Evolutionary conservation across 2,113 vertebrate species (phyloP).

Genomic region (Malaclemys terrapin): DNA sequence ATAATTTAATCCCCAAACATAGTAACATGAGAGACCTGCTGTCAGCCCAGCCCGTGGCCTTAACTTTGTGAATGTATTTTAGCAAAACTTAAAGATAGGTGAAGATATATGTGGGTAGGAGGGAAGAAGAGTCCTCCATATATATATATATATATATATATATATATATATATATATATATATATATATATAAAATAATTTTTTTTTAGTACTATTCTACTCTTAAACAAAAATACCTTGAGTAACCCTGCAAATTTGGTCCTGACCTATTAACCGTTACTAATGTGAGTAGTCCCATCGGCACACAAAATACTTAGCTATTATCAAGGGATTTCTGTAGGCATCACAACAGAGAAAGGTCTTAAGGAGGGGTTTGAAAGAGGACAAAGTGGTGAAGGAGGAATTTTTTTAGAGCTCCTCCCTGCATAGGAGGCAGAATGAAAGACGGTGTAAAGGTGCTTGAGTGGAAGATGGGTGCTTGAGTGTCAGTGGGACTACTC

Average conservation of each 20-base stretch:
- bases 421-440: not conserved
- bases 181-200: no score
- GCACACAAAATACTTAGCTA: not conserved
- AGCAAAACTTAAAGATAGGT: not conserved
- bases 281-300: not conserved
- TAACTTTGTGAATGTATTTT: not conserved
- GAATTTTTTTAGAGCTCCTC: not conserved
- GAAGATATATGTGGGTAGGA: not conserved
- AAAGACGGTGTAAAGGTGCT: not conserved
- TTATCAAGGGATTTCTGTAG: not conserved
- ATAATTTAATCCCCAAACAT: not conserved
- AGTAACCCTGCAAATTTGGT: not conserved
- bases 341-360: not conserved
- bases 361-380: not conserved
- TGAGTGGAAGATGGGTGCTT: not conserved
- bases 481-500: not conserved
- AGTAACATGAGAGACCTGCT: not conserved
- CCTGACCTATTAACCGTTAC: not conserved
- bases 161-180: no score
- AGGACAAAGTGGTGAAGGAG: not conserved
- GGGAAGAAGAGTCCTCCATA: not conserved
- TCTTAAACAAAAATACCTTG: not conserved
- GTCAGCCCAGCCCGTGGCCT: not conserved
- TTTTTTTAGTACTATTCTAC: not conserved
- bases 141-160: no score